These are phyloP conservation scores for Grammomys dolichurus DNA, from an alignment of 2,113 vertebrate genomes.

Conservation along the genomic window DNA sequence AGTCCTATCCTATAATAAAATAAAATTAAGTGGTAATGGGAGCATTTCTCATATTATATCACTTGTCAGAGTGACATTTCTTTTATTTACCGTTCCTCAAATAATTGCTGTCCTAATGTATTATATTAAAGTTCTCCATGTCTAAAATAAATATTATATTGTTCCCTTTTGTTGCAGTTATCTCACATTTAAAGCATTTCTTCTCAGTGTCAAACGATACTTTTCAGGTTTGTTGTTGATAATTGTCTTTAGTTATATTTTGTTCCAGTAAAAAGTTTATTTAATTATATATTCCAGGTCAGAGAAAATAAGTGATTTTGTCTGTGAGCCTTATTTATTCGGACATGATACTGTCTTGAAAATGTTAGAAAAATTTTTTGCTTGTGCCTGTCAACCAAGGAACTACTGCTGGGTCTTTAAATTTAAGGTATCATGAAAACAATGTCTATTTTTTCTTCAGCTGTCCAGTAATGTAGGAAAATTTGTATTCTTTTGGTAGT, in stretches of 20 bases:
- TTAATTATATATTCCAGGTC: background rate
- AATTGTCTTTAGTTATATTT: background rate
- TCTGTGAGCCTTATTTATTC: background rate
- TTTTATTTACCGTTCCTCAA: background rate
- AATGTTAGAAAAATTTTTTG: background rate
- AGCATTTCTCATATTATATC: background rate
- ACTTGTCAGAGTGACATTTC: background rate
- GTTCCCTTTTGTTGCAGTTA: background rate
- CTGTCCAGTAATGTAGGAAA: background rate
- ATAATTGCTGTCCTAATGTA: background rate
- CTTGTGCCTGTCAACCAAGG: background rate
- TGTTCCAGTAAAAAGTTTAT: conserved; percentile 37
- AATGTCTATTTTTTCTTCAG: background rate
- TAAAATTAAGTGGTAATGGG: background rate
- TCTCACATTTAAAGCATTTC: conserved; percentile 18
- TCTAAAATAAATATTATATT: background rate
- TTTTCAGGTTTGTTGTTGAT: background rate
- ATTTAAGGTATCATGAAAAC: background rate
- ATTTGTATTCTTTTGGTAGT: background rate
- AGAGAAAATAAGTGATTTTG: background rate
- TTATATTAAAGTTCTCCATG: background rate
- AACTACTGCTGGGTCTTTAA: background rate
- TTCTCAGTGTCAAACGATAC: background rate
- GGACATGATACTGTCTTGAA: background rate
- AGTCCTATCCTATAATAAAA: background rate